These are phyloP conservation scores for Andrena dorsata DNA, from an alignment of 2,888 invertebrate species.

Conservation along the genomic window DNA sequence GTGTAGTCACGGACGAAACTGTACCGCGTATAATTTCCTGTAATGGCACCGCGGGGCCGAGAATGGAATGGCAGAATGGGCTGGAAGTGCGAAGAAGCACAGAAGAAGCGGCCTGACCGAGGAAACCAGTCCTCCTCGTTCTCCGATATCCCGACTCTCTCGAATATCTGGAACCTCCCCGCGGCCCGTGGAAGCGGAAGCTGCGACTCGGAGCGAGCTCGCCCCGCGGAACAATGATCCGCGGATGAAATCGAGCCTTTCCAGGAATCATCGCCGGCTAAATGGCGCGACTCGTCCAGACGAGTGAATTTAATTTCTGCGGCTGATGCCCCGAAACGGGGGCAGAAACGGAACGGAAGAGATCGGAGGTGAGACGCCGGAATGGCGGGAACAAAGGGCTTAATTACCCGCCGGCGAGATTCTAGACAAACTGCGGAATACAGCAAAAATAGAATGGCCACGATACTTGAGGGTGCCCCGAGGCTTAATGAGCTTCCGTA, in stretches of 20 bases:
- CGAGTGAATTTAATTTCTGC: constrained; percentile 4
- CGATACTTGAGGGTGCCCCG: constrained; percentile 43
- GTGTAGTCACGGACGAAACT: constrained; percentile 30
- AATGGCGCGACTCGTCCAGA: background rate
- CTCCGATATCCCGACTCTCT: background rate
- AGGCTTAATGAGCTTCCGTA: constrained; percentile 51
- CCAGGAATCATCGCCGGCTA: background rate
- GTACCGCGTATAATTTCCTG: constrained; percentile 38
- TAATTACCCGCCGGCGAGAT: constrained; percentile 61
- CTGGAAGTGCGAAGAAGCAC: background rate
- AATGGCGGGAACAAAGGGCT: constrained; percentile 68
- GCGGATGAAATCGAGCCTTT: background rate
- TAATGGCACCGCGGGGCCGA: constrained; percentile 31
- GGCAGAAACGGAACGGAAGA: constrained; percentile 1
- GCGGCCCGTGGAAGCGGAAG: too few relatives aligned
- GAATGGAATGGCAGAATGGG: constrained; percentile 14
- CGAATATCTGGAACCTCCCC: too few relatives aligned
- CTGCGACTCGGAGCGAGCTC: too few relatives aligned
- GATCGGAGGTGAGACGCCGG: constrained; percentile 18
- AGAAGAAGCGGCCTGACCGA: background rate
- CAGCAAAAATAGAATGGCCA: constrained; percentile 51
- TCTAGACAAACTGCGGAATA: constrained; percentile 47
- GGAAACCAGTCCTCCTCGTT: background rate
- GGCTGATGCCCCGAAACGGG: constrained; percentile 8
- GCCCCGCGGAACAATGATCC: background rate